Percentiles rank a stretch among this genome's conserved stretches.
Conservation (phyloP, 2,888 invertebrate species). For the Proisotoma minuta region DNA sequence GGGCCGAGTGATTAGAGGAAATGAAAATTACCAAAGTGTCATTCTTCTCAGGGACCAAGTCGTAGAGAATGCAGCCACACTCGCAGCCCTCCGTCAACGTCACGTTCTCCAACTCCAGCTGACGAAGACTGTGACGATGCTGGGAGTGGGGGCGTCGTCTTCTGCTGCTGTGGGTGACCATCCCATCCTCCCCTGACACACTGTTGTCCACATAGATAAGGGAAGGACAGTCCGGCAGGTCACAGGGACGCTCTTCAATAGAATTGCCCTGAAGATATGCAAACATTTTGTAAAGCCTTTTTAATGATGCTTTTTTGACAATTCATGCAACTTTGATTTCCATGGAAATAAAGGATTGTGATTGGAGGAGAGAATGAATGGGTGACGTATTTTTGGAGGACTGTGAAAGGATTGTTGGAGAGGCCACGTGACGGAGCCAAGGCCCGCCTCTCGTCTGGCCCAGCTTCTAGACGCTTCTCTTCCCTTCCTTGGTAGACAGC, state of each 20-base stretch:
- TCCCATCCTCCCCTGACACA: conserved; percentile 1
- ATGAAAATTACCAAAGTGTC: conserved; percentile 42
- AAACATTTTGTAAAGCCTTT: not conserved
- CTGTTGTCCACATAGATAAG: conserved; percentile 2
- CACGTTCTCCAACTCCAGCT: conserved; percentile 19
- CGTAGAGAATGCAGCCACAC: conserved; percentile 45
- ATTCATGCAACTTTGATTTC: too few species aligned
- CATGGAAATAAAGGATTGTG: too few species aligned
- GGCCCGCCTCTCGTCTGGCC: too few species aligned
- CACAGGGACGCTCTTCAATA: conserved; percentile 42
- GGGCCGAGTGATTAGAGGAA: conserved; percentile 41
- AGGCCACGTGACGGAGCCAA: too few species aligned
- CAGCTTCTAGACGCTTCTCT: too few species aligned
- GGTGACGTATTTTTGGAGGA: too few species aligned
- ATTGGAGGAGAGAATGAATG: too few species aligned
- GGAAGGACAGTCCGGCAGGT: conserved; percentile 35
- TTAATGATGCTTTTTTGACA: not conserved
- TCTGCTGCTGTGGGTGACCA: too few species aligned
- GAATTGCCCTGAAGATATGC: conserved; percentile 36
- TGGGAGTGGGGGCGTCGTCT: conserved; percentile 2
- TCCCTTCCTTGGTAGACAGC: too few species aligned
- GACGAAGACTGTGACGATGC: not conserved
- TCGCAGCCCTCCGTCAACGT: conserved; percentile 40
- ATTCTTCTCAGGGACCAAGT: conserved; percentile 42
- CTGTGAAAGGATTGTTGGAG: too few species aligned